Evolutionary conservation across 2,888 invertebrate species (phyloP), one percentile per base, ranked within the genome.

Genomic region (Andrena chrysosceles): DNA sequence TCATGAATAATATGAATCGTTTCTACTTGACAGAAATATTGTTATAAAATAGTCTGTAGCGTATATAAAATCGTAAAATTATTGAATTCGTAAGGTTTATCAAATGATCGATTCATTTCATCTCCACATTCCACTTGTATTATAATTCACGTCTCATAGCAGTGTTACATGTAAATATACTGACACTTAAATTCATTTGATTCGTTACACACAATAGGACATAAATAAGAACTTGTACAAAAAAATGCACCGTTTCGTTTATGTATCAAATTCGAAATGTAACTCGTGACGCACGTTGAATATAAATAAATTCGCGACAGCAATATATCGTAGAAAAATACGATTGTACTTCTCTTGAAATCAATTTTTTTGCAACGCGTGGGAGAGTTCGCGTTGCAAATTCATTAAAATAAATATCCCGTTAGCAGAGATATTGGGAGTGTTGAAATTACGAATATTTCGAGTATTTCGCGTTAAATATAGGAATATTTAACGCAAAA

Each of bases 81-180:
- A 59, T 48, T 59, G 16, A 10, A 33, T 29, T 74, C 23, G 16
- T 35, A 7, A 80, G 64, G 62, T 67, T 56, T 5, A 42, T 66
- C 23, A 70, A 75, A 81, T 68, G 29, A 81, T 23, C 4, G 10
- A 60, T 52, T 31, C 42, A 35, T 64, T 73, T 48, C 59, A 59
- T 13, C 59, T 78, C 62, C 70, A 62, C 69, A 74, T 67, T 74
- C 10, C 76, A 73, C 7, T 71, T 81, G 56, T 84, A 83, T 84
- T 83, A 67, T 80, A 76, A 64, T 80, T 77, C 68, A 67, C 76
- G 73, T 84, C 83, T 77, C 56, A 84, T 84, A 84, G 80, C 84
- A 84, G 84, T 68, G 54, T 68, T 84, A 85, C 81, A 85, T 81
- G 29, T 77, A 84, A 64, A 81, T 73, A 71, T 71, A 71, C 35